Conservation (phyloP, 2,888 invertebrate genomes). For the Cacoxenus indagator region DNA sequence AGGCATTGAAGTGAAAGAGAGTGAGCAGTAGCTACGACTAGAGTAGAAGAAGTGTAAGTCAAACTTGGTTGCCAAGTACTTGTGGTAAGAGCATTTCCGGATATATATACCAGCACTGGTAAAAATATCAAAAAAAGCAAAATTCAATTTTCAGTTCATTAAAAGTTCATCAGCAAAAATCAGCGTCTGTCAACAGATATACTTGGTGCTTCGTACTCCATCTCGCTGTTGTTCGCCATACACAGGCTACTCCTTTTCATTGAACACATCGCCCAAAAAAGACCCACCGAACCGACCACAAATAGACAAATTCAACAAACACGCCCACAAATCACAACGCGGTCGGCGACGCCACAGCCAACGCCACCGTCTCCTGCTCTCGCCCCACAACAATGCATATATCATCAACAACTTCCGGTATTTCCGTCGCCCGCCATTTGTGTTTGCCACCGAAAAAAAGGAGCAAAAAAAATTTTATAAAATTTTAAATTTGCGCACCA, state of each 20-base stretch:
- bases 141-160: constrained; percentile 46
- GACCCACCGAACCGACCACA: constrained; percentile 40
- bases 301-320: constrained; percentile 49
- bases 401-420: constrained; percentile 21
- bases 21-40: neutral
- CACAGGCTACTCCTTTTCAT: neutral
- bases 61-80: neutral
- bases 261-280: neutral
- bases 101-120: neutral
- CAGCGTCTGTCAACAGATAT: constrained; percentile 21
- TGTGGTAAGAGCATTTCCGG: neutral
- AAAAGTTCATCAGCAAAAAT: constrained; percentile 52
- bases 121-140: neutral
- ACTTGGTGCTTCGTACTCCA: constrained; percentile 18
- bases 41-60: constrained; percentile 3
- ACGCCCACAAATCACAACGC: constrained; percentile 51
- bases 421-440: constrained; percentile 46
- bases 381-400: neutral
- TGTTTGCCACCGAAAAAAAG: constrained; percentile 53
- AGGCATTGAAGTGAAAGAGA: neutral
- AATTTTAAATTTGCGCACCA: constrained; percentile 56
- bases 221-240: neutral
- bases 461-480: constrained; percentile 35
- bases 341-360: neutral
- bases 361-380: neutral